A percentile compares a stretch with the other conserved stretches of the same genome.
Evolutionary conservation across 1,140 invertebrate genomes (phyloP).

Genomic region (Drosophila mauritiana): DNA sequence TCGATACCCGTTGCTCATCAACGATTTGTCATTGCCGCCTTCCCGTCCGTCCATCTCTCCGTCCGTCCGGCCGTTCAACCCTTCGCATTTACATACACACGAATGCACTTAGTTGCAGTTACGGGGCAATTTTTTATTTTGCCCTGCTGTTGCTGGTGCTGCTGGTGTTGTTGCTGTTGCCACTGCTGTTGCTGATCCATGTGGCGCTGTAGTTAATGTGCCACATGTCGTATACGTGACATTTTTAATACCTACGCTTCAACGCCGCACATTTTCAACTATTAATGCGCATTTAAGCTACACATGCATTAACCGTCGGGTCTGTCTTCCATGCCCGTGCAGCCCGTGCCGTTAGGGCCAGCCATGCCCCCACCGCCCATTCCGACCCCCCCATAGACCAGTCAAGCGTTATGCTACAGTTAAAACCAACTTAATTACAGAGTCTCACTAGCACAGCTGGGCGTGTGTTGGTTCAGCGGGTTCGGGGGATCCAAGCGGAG

Average conservation of each 20-base stretch:
- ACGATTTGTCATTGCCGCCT: constrained; percentile 68
- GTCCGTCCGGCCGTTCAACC: constrained; percentile 35
- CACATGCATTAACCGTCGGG: constrained; percentile 77
- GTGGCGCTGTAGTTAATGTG: constrained; percentile 76
- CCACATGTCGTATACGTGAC: constrained; percentile 81
- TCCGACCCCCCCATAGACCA: constrained; percentile 21
- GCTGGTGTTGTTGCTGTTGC: constrained; percentile 7
- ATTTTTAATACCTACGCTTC: constrained; percentile 82
- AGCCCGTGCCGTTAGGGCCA: constrained; percentile 1
- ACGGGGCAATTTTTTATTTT: constrained; percentile 48
- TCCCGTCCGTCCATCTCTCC: constrained; percentile 24
- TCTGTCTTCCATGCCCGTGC: constrained; percentile 15
- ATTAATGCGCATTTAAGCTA: constrained; percentile 82
- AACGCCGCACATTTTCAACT: constrained; percentile 83
- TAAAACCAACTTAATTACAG: constrained; percentile 76
- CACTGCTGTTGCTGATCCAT: constrained; percentile 59
- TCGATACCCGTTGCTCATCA: constrained; percentile 53
- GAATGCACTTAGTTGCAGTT: constrained; percentile 68
- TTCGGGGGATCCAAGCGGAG: constrained; percentile 7
- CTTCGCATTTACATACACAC: constrained; percentile 73
- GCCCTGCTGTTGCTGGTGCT: constrained; percentile 10
- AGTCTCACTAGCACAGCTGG: constrained; percentile 36
- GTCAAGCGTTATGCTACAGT: constrained; percentile 59
- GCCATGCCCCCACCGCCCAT: background rate
- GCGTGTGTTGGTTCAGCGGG: constrained; percentile 9